Percentiles rank a stretch among this genome's conserved stretches.
These are phyloP conservation scores for Acanthaster planci DNA, from an alignment of 35 echinoderm and acorn worm genomes.

Conservation along the genomic window DNA sequence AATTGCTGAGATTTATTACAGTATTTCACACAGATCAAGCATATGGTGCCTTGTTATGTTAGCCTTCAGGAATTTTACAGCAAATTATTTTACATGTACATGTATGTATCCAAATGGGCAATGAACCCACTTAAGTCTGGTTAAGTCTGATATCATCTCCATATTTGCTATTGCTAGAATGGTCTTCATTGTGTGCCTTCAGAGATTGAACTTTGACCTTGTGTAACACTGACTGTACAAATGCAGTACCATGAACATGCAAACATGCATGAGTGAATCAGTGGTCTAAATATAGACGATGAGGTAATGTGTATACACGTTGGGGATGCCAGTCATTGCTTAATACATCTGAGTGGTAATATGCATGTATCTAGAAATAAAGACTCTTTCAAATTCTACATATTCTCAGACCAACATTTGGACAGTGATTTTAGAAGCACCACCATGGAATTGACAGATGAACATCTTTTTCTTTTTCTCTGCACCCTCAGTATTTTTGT, in stretches of 20 bases:
- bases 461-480: conserved; percentile 13
- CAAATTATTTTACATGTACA: no score
- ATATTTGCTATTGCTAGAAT: no score
- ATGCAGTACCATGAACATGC: neutral
- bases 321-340: neutral
- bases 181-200: neutral
- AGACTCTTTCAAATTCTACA: neutral
- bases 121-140: no score
- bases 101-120: no score
- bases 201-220: neutral
- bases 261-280: neutral
- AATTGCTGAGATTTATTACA: no score
- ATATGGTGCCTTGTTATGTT: no score
- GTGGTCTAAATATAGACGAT: neutral
- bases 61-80: no score
- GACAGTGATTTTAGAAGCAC: no score
- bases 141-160: no score
- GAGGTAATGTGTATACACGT: neutral
- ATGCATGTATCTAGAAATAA: neutral
- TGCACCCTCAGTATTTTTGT: conserved; percentile 79
- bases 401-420: neutral
- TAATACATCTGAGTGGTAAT: neutral
- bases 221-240: neutral
- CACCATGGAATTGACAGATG: neutral
- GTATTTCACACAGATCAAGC: no score